A percentile compares a stretch with the other conserved stretches of the same genome.
These are phyloP conservation scores for Lagorchestes hirsutus DNA, from an alignment of 2,797 vertebrate species.

Conservation along the genomic window DNA sequence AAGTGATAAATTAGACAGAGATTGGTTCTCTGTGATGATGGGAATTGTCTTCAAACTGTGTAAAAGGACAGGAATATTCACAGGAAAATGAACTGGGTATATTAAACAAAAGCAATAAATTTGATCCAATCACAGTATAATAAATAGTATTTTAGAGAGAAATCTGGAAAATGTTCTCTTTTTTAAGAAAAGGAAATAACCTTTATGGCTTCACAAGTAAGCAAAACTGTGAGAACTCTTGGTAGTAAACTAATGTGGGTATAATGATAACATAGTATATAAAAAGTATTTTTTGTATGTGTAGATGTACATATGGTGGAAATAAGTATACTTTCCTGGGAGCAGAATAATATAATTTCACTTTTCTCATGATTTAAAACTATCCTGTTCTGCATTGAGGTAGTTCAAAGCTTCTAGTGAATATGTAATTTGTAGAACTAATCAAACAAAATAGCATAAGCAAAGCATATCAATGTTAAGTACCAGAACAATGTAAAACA, in stretches of 20 bases:
- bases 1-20: conserved; percentile 13
- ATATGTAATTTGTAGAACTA: background rate
- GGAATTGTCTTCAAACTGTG: background rate
- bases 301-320: background rate
- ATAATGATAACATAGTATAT: background rate
- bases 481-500: background rate
- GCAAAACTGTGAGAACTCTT: background rate
- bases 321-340: background rate
- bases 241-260: background rate
- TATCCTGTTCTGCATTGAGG: background rate
- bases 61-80: background rate
- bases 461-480: background rate
- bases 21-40: background rate
- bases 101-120: background rate
- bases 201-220: background rate
- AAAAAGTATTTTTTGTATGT: background rate
- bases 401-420: background rate
- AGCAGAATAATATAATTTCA: background rate
- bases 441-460: background rate
- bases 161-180: background rate
- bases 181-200: background rate
- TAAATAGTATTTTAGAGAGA: background rate
- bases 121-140: background rate
- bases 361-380: background rate
- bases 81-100: background rate